Base-by-base conservation (phyloP, 2,888 invertebrate species). In the Trachelus tabidus region DNA sequence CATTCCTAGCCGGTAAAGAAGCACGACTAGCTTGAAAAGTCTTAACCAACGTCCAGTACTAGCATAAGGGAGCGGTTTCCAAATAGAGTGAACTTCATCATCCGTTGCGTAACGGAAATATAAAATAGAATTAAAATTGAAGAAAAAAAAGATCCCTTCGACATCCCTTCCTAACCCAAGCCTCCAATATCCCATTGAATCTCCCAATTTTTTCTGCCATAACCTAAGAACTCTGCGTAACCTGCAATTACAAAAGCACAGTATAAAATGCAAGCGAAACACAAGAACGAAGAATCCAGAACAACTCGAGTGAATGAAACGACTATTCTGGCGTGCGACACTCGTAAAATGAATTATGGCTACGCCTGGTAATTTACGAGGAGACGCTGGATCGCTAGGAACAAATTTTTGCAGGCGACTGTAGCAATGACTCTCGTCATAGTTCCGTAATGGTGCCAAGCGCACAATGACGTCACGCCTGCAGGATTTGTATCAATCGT, bases 401-500 rank as follows among this genome's bases (percentile, higher is more conserved):
- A 56, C 1, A 2, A 56, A 56, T 23, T 56, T 56, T 56, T 15
- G 40, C 40, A 6, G 40, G 40, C 9, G 40, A 56, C 40, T 56
- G 40, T 56, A 56, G 6, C 40, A 56, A 56, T 56, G 40, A 6
- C 40, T 56, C 40, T 56, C 9, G 15, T 56, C 40, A 56, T 23
- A 56, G 40, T 71, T 33, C 12, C 33, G 33, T 71, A 71, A 71
- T 33, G 71, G 31, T 71, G 71, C 71, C 31, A 71, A 71, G 71
- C 71, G 71, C 71, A 33, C 71, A 33, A 33, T 71, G 71, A 71
- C 71, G 31, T 71, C 30, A 71, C 71, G 33, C 12, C 71, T 71
- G 71, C 71, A 33, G 71, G 80, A 80, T 81, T 83, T 79, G 73
- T 80, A 80, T 79, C 81, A 83, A 83, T 83, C 79, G 76, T 76